phyloP scores from a whole-genome alignment of 2,797 vertebrate genomes.

The Acanthopagrus latus region DNA sequence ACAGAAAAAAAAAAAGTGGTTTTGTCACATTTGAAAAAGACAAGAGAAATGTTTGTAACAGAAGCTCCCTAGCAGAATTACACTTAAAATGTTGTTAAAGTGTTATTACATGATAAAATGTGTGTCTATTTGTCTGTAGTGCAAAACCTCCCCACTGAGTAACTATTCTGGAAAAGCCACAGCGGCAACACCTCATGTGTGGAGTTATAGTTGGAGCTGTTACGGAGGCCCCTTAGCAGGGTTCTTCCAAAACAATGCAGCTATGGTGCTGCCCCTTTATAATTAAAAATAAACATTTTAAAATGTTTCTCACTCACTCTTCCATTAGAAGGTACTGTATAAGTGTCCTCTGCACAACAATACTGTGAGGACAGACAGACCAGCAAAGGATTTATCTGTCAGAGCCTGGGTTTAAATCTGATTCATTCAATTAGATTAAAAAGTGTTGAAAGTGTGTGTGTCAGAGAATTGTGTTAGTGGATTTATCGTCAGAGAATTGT shows the following conservation, averaged over 20 bases:
- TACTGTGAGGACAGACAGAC: conserved; percentile 1
- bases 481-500: not conserved
- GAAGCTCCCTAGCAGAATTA: conserved; percentile 23
- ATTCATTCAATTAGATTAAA: too few relatives aligned
- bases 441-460: not conserved
- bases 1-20: not conserved
- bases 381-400: not conserved
- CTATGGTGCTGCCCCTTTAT: not conserved
- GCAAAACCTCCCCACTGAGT: conserved; percentile 39
- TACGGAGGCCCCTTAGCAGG: conserved; percentile 15
- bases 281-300: conserved; percentile 1
- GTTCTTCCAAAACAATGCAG: conserved; percentile 2
- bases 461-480: not conserved
- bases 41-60: conserved; percentile 1
- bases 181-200: conserved; percentile 36
- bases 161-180: conserved; percentile 43
- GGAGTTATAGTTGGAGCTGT: conserved; percentile 28
- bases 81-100: not conserved
- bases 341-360: not conserved
- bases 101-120: conserved; percentile 14
- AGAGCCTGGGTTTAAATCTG: too few relatives aligned
- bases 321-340: not conserved
- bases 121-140: conserved; percentile 28
- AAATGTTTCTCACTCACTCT: not conserved
- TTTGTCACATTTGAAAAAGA: not conserved